Conservation (phyloP, 2,888 invertebrate species). For the Stenoptilia bipunctidactyla region DNA sequence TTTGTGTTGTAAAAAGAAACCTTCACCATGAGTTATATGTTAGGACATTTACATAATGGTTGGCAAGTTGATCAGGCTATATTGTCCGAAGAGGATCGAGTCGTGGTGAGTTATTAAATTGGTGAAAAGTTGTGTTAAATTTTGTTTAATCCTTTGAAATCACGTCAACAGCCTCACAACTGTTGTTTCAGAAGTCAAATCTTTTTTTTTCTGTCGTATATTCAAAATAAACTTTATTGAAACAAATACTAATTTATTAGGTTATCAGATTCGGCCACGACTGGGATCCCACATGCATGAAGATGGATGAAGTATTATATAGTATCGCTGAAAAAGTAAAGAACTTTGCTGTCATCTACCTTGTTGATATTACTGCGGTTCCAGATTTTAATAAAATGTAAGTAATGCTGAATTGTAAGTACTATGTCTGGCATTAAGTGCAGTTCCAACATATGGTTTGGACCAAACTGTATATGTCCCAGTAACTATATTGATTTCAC, state of each 20-base stretch:
- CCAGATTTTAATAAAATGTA: slow-evolving; percentile 99
- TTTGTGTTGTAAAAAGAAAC: too few species aligned
- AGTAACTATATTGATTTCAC: too few species aligned
- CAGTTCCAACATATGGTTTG: too few species aligned
- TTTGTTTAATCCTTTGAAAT: too few species aligned
- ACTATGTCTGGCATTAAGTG: too few species aligned
- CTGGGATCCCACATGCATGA: slow-evolving; percentile 99
- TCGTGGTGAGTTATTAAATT: slow-evolving; percentile 80
- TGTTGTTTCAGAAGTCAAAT: slow-evolving; percentile 6
- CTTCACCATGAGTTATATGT: slow-evolving; percentile 96
- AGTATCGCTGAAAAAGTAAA: slow-evolving; percentile 98
- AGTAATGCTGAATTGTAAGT: too few species aligned
- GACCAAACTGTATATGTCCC: too few species aligned
- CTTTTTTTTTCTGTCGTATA: background rate
- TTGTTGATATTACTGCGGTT: slow-evolving; percentile 97
- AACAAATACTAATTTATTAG: slow-evolving; percentile 56
- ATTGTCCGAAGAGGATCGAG: slow-evolving; percentile 97
- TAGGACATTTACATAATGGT: slow-evolving; percentile 99
- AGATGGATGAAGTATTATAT: slow-evolving; percentile 98
- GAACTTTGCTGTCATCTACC: slow-evolving; percentile 97
- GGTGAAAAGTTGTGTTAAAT: background rate
- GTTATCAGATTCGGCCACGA: slow-evolving; percentile 98
- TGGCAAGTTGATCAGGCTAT: slow-evolving; percentile 99
- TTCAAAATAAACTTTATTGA: background rate
- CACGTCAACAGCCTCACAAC: too few species aligned